Base-by-base conservation (phyloP, 2,888 invertebrate species). In the Sussaba pulchella region DNA sequence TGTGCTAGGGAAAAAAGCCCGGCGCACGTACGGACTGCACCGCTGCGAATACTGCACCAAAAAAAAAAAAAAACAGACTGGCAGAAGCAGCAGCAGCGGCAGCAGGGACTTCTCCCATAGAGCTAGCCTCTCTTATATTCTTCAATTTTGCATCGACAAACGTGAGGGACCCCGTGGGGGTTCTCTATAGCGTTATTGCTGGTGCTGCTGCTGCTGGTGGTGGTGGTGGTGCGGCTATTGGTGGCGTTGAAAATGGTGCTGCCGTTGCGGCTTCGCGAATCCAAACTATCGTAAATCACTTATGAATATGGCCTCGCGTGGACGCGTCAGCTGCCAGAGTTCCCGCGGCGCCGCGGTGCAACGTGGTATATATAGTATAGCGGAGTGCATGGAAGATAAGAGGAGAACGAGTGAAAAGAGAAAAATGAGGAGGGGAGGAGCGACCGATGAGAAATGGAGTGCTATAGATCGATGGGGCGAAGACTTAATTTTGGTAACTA, bases 261-360 rank as follows among this genome's bases (percentile, higher is more conserved):
- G 61, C 50, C 41, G 43, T 43, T 21, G 50, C 66, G 78, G 59
- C 75, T 78, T 69, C 69, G 78, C 67, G 72, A 72, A 84, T 82
- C 85, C 82, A 81, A 82, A 83, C 67, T 80, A 83, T 87, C 85
- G 86, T 86, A 86, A 87, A 87, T 87, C 85, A 87, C 87, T 87
- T 85, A 84, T 87, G 83, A 67, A 79, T 63, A 76, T 63, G 69
- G 61, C 75, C 79, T 72, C 79, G 76, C 82, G 76, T 73, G 76
- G 72, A 47, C 67, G 72, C 71, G 75, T 83, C 78, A 81, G 78
- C 81, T 81, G 81, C 72, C 72, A 71, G 72, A 63, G 66, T 75
- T 81, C 76, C 78, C 75, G 81, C 76, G 73, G 81, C 76, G 73
- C 59, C 71, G 75, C 71, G 50, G 80, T 63, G 64, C 77, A 61